These are phyloP conservation scores for Tupaia tana DNA, from an alignment of 2,113 vertebrate species.

Conservation along the genomic window DNA sequence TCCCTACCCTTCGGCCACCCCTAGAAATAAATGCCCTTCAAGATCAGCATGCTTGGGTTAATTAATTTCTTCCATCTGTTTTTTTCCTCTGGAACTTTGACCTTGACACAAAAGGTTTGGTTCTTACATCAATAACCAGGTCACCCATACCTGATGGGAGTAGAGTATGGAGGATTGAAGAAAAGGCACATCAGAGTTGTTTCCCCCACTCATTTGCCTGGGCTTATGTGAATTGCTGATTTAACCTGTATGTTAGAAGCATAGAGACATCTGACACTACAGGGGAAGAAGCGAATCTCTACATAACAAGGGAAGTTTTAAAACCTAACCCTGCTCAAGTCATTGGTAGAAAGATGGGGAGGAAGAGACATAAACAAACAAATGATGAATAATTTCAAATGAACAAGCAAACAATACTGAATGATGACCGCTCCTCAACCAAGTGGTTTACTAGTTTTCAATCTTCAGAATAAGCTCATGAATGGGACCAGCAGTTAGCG, in stretches of 20 bases:
- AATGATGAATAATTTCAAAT: not conserved
- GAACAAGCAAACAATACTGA: not conserved
- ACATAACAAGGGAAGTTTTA: conserved; percentile 8
- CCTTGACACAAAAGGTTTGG: conserved; percentile 89
- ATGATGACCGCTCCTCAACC: not conserved
- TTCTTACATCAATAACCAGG: conserved; percentile 88
- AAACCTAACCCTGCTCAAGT: conserved; percentile 3
- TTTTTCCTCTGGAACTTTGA: conserved; percentile 86
- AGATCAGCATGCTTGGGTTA: conserved; percentile 91
- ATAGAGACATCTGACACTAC: conserved; percentile 40
- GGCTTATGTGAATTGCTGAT: conserved; percentile 47
- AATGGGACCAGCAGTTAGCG: not conserved
- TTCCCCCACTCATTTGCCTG: not conserved
- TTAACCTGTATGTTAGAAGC: conserved; percentile 52
- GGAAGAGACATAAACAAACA: not conserved
- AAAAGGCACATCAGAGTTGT: not conserved
- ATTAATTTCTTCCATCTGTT: conserved; percentile 96
- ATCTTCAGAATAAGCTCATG: not conserved
- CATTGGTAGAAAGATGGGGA: not conserved
- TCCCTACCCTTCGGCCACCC: conserved; percentile 89
- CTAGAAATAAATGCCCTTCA: conserved; percentile 92
- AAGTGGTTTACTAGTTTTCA: not conserved
- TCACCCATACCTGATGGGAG: conserved; percentile 75
- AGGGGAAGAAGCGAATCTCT: conserved; percentile 47
- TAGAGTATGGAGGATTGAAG: not conserved